Percentiles rank a stretch among this genome's conserved stretches.
Evolutionary conservation across 2,888 invertebrate species (phyloP).

Genomic region (Eilema depressum): DNA sequence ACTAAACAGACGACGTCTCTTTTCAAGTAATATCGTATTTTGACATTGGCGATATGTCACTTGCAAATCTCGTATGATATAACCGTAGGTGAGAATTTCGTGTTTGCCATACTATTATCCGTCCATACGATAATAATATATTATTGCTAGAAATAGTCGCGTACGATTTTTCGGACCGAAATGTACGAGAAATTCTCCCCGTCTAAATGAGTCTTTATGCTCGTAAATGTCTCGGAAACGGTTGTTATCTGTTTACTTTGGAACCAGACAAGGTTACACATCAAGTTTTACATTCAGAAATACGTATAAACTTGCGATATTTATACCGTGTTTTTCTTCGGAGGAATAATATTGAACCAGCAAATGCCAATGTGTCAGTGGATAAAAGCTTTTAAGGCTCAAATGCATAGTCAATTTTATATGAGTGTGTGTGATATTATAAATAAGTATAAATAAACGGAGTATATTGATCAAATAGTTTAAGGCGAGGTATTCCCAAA

Average conservation of each 20-base stretch:
- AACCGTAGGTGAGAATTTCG: too few species aligned
- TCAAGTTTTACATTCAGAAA: slow-evolving; percentile 30
- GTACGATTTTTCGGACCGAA: too few species aligned
- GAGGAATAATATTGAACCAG: background rate
- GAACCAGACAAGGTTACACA: slow-evolving; percentile 58
- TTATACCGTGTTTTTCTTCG: background rate
- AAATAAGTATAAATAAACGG: background rate
- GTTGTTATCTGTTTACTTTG: slow-evolving; percentile 59
- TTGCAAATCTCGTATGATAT: too few species aligned
- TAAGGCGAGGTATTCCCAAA: background rate
- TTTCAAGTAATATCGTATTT: too few species aligned
- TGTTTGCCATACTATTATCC: too few species aligned
- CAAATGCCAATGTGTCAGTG: background rate
- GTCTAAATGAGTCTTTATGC: background rate
- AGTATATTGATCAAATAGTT: background rate
- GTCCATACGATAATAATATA: too few species aligned
- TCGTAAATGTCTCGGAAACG: slow-evolving; percentile 58
- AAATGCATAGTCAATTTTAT: background rate
- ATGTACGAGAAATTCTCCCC: too few species aligned
- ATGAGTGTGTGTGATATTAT: background rate
- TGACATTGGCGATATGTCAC: too few species aligned
- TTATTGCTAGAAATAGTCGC: too few species aligned
- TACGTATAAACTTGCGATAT: slow-evolving; percentile 14
- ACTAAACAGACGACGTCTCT: too few species aligned
- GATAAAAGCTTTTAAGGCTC: background rate